Evolutionary conservation across 2,113 vertebrate species (phyloP).

Genomic region (Myrmecophaga tridactyla): DNA sequence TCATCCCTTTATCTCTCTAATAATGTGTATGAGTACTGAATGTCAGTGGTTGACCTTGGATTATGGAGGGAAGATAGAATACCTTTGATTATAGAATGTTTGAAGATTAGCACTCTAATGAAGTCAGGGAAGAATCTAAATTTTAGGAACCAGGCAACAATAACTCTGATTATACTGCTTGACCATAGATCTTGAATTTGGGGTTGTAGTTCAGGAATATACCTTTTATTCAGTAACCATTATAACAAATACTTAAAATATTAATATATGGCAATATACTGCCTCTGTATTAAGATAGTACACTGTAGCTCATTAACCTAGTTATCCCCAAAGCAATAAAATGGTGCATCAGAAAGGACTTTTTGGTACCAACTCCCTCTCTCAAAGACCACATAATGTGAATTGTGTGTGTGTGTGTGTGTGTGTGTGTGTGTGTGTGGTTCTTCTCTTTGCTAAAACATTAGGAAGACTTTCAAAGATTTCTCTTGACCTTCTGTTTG

Average conservation of each 20-base stretch:
- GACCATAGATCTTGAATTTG: not conserved
- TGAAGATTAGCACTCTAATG: not conserved
- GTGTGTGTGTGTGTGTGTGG: not conserved
- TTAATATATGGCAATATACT: not conserved
- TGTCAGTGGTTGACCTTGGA: not conserved
- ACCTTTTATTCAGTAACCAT: not conserved
- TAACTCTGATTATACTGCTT: not conserved
- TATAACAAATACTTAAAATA: not conserved
- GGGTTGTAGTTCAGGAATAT: not conserved
- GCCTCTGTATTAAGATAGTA: not conserved
- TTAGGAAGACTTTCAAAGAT: not conserved
- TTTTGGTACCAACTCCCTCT: not conserved
- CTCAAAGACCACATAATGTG: not conserved
- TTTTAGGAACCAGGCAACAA: not conserved
- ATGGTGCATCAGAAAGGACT: not conserved
- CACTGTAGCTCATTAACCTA: not conserved
- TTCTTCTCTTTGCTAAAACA: not conserved
- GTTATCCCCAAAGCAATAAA: not conserved
- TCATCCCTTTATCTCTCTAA: not conserved
- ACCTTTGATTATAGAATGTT: not conserved
- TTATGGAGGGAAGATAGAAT: not conserved
- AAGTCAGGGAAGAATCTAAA: not conserved
- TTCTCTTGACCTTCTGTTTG: conserved; percentile 20
- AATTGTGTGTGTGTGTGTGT: not conserved
- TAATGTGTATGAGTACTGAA: not conserved